A percentile compares a stretch with the other conserved stretches of the same genome.
These are phyloP conservation scores for Ceratosolen fusciceps DNA, from an alignment of 1,140 invertebrate genomes.

Conservation along the genomic window DNA sequence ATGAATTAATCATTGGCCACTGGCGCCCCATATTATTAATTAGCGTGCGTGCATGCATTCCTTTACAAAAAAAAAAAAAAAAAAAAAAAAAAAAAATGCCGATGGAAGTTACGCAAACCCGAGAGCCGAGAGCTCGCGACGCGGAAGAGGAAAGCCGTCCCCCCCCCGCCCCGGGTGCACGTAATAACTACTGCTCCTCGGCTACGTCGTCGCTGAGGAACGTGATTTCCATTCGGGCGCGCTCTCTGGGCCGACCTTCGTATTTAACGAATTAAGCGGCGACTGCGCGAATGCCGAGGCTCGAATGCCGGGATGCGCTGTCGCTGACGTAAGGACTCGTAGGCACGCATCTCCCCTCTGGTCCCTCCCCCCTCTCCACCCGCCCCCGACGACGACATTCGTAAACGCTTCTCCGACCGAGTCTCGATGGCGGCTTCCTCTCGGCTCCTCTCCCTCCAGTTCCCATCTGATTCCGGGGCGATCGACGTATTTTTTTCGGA, in stretches of 20 bases:
- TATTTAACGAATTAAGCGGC: constrained; percentile 35
- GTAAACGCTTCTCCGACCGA: neutral
- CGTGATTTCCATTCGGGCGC: constrained; percentile 16
- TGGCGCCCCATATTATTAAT: neutral
- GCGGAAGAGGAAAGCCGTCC: constrained; percentile 20
- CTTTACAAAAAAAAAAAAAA: too few species aligned
- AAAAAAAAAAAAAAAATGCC: too few species aligned
- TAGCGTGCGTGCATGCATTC: neutral
- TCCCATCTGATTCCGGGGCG: too few species aligned
- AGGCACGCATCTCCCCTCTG: neutral
- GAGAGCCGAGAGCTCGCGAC: neutral
- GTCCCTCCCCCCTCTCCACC: too few species aligned
- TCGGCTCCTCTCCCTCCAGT: too few species aligned
- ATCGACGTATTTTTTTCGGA: too few species aligned
- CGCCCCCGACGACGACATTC: too few species aligned
- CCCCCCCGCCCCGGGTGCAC: too few species aligned
- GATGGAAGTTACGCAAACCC: neutral
- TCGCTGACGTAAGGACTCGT: constrained; percentile 16
- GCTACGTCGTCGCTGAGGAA: neutral
- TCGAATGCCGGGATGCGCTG: neutral
- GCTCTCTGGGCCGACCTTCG: constrained; percentile 18
- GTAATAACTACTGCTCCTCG: neutral
- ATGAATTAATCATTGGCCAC: neutral
- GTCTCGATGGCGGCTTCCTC: too few species aligned
- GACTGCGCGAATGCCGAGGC: neutral